A percentile compares a stretch with the other conserved stretches of the same genome.
These are phyloP conservation scores for Cuniculus paca DNA, from an alignment of 2,797 vertebrate genomes.

Conservation along the genomic window DNA sequence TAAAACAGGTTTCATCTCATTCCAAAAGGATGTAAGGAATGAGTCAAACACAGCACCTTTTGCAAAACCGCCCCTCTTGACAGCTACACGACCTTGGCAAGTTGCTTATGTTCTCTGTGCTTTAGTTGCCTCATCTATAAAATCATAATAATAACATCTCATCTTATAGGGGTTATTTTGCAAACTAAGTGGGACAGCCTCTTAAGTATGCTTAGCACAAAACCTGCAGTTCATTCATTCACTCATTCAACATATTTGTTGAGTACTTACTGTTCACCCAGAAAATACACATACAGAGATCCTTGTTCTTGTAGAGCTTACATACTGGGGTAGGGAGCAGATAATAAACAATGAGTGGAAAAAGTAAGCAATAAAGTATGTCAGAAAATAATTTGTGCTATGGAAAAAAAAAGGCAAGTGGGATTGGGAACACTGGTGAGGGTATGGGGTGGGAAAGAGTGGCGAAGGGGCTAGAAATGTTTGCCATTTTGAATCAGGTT, in stretches of 20 bases:
- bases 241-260: background rate
- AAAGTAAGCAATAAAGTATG: background rate
- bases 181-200: background rate
- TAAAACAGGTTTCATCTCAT: background rate
- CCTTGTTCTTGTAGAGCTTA: background rate
- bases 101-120: background rate
- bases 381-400: background rate
- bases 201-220: slow-evolving; percentile 33
- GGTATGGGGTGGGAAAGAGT: background rate
- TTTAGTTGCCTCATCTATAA: background rate
- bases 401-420: background rate
- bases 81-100: background rate
- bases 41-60: background rate
- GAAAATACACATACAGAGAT: background rate
- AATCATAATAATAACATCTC: background rate
- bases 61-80: slow-evolving; percentile 13
- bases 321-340: background rate
- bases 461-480: background rate
- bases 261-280: background rate
- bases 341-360: background rate
- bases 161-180: slow-evolving; percentile 20
- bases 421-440: background rate
- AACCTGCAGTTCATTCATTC: background rate
- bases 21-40: slow-evolving; percentile 3
- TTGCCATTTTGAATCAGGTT: background rate